A percentile compares a stretch with the other conserved stretches of the same genome.
Evolutionary conservation across 2,113 vertebrate genomes (phyloP).

Genomic region (Ophthalmolycus amberensis): DNA sequence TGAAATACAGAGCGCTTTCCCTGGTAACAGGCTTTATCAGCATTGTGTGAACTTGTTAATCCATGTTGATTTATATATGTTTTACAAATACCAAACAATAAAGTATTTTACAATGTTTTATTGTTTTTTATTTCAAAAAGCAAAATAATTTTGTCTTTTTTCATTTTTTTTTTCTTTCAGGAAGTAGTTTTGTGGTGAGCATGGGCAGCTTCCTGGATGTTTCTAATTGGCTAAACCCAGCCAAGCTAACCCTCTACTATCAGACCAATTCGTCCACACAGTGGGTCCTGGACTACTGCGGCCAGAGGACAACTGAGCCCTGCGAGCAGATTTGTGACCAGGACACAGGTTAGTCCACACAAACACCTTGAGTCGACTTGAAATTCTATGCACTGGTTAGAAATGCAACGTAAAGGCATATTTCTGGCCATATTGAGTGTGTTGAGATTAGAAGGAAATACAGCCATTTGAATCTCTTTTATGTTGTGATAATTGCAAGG

Average conservation of each 20-base stretch:
- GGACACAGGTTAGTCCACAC: slow-evolving; percentile 89
- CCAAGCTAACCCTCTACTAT: slow-evolving; percentile 95
- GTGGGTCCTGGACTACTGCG: slow-evolving; percentile 95
- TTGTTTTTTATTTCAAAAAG: background rate
- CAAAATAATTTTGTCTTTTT: slow-evolving; percentile 34
- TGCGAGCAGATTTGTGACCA: slow-evolving; percentile 97
- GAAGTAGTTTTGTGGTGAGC: slow-evolving; percentile 97
- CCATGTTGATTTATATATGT: too few species aligned
- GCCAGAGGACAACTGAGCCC: slow-evolving; percentile 94
- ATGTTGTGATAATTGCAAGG: background rate
- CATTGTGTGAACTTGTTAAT: background rate
- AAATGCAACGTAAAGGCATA: background rate
- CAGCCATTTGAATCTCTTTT: background rate
- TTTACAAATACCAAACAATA: slow-evolving; percentile 26
- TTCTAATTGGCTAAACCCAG: slow-evolving; percentile 97
- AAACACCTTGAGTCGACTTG: background rate
- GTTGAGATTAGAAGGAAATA: background rate
- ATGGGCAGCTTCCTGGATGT: slow-evolving; percentile 97
- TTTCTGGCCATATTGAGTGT: background rate
- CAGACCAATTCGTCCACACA: slow-evolving; percentile 95
- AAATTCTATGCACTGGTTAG: background rate
- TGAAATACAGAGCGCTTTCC: background rate
- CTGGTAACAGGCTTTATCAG: background rate
- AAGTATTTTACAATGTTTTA: background rate
- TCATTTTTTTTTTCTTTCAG: slow-evolving; percentile 75